phyloP scores from a whole-genome alignment of 2,113 vertebrate species.

The Tretioscincus oriximinensis region DNA sequence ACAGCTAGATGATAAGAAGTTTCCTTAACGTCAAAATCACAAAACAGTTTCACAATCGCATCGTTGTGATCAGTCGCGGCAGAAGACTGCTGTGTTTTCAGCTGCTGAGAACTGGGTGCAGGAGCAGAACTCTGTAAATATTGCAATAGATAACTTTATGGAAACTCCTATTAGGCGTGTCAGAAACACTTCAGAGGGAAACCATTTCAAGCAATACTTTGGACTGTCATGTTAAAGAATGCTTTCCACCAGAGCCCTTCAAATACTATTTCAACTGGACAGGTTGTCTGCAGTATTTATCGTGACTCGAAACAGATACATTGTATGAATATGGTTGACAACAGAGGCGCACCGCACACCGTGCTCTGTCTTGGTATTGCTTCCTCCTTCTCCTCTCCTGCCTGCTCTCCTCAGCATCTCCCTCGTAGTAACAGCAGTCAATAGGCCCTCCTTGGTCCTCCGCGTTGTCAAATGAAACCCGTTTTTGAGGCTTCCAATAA shows the following conservation, averaged over 20 bases:
- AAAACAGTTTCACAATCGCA: constrained; percentile 88
- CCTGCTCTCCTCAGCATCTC: no score
- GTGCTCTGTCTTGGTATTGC: no score
- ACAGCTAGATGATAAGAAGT: constrained; percentile 96
- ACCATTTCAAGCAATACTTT: not conserved
- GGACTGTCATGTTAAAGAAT: constrained; percentile 12
- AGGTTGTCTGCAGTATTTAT: not conserved
- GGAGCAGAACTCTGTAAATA: constrained; percentile 79
- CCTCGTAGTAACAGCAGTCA: no score
- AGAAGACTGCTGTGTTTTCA: constrained; percentile 81
- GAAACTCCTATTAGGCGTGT: constrained; percentile 14
- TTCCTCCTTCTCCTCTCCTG: no score
- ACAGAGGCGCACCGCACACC: no score
- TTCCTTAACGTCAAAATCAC: constrained; percentile 89
- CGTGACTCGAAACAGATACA: constrained; percentile 1
- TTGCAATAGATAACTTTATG: constrained; percentile 33
- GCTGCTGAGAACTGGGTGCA: constrained; percentile 79
- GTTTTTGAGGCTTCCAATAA: no score
- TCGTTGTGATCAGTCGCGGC: constrained; percentile 82
- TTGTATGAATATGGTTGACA: not conserved
- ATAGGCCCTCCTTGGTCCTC: no score
- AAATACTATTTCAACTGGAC: not conserved
- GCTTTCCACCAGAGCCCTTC: not conserved
- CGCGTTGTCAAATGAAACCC: no score
- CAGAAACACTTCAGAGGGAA: constrained; percentile 1